phyloP scores from a whole-genome alignment of 2,797 vertebrate genomes.

The Trichosurus vulpecula region DNA sequence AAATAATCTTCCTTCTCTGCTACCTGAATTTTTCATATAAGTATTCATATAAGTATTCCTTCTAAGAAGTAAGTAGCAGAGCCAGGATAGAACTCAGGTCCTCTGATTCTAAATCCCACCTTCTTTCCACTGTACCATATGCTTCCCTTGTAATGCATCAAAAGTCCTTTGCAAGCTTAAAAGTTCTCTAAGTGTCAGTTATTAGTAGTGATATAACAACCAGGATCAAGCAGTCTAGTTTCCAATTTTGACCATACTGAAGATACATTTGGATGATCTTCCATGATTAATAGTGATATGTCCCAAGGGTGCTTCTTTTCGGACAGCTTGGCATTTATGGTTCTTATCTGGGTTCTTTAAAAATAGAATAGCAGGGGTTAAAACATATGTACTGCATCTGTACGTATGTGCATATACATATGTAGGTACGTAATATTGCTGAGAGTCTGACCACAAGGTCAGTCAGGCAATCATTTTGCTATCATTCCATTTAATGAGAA shows the following conservation, averaged over 20 bases:
- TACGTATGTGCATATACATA: neutral
- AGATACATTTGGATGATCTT: rapidly evolving
- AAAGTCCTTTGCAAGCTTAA: neutral
- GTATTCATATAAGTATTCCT: neutral
- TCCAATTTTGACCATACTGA: neutral
- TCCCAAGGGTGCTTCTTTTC: neutral
- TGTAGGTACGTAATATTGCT: neutral
- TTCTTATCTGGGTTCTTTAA: no score
- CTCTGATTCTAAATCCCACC: neutral
- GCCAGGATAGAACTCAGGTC: neutral
- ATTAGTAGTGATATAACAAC: neutral
- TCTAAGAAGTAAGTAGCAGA: neutral
- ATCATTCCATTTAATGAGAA: conserved; percentile 4
- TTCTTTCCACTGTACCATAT: neutral
- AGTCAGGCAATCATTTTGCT: neutral
- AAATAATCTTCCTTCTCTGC: neutral
- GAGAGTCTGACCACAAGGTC: neutral
- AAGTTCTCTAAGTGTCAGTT: neutral
- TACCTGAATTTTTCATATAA: neutral
- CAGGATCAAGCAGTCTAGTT: neutral
- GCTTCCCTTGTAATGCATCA: neutral
- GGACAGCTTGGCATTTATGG: no score
- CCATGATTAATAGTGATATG: no score
- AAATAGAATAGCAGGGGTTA: neutral
- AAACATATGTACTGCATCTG: neutral